Evolutionary conservation across 2,888 invertebrate genomes (phyloP), one percentile per base, ranked within the genome.

Genomic region (Scrobipalpa atriplicella): DNA sequence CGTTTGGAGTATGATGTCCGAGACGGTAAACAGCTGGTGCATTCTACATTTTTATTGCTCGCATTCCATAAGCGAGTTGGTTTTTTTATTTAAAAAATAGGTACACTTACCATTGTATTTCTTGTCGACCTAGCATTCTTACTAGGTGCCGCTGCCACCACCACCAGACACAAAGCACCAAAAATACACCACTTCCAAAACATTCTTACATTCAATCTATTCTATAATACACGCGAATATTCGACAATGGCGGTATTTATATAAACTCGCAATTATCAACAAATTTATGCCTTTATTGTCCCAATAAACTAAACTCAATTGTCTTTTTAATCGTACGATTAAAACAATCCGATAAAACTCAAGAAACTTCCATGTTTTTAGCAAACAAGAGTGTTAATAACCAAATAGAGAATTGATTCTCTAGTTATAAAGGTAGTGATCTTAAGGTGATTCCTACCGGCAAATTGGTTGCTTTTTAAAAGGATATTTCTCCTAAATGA

Each of bases 241-340:
- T n/a, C 2, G 5, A 13, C 13, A 10, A 36, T 16, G 16, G 16
- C 8, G 29, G 29, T 0, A 16, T 38, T 36, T 58, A 29, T 58
- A 58, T 58, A 58, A 58, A 36, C 16, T 58, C 8, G 2, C 11
- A 13, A 9, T 16, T 38, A 58, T 58, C 58, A 38, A 16, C 10
- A 10, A 58, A 58, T 38, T 58, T 58, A 58, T 58, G 38, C 9
- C n/a, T 58, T 58, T 58, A 58, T 56, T 38, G 16, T 36, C 16
- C 38, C 58, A 16, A 36, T 36, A 29, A 58, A 58, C 13, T 11
- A 11, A 38, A 6, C n/a, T 11, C 9, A 38, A 6, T 8, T 38
- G 38, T 58, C 29, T 36, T 29, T 38, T 38, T 16, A 16, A 47
- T 47, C n/a, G 5, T 7, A 6, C n/a, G 47, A 47, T 47, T 47